These are phyloP conservation scores for Periplaneta americana DNA, from an alignment of 1,140 invertebrate genomes.

Conservation along the genomic window DNA sequence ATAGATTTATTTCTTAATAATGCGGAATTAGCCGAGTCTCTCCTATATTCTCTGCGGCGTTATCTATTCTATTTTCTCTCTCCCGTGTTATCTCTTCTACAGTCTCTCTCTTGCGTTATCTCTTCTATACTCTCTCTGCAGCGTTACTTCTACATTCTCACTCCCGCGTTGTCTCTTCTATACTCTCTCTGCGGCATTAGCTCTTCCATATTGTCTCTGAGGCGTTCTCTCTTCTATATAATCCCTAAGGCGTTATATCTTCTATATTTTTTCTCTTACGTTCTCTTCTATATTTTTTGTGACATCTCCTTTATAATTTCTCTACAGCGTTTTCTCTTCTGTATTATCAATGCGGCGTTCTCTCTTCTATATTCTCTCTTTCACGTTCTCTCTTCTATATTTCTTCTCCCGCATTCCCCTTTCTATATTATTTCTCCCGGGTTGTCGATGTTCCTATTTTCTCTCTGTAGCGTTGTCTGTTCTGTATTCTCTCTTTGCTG, in stretches of 20 bases:
- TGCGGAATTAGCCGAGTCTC: no score
- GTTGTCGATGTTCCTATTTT: neutral
- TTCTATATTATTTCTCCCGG: neutral
- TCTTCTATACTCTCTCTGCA: no score
- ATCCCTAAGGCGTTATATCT: neutral
- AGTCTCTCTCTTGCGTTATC: no score
- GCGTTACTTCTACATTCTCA: neutral
- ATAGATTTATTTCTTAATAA: no score
- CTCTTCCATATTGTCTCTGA: neutral
- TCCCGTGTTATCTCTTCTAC: no score
- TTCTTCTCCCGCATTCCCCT: neutral
- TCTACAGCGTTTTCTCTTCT: neutral
- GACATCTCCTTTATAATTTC: neutral
- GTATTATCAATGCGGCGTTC: no score
- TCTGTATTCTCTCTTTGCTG: no score
- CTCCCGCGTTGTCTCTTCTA: neutral
- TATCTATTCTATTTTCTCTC: no score
- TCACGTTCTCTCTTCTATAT: neutral
- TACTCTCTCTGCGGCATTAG: neutral
- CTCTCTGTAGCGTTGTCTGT: neutral
- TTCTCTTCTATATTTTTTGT: neutral
- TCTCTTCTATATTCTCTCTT: conserved; percentile 1
- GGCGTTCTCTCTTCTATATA: neutral
- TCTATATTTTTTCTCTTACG: neutral
- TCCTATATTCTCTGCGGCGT: no score